A percentile compares a stretch with the other conserved stretches of the same genome.
Conservation (phyloP, 2,797 vertebrate genomes). For the Mus spretus region DNA sequence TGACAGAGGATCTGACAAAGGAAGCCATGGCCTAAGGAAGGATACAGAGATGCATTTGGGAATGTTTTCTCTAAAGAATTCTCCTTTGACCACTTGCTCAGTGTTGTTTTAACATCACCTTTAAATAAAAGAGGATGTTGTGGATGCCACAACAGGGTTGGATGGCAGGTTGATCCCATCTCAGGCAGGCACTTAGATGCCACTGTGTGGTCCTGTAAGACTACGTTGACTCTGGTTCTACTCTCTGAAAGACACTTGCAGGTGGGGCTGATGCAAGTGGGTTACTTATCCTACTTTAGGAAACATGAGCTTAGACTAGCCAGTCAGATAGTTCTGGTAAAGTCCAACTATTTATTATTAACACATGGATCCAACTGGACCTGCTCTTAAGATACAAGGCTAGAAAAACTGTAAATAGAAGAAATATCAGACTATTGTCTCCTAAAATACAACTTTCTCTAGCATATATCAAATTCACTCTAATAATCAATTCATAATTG, state of each 20-base stretch:
- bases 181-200: neutral
- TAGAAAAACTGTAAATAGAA: constrained; percentile 29
- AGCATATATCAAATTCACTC: neutral
- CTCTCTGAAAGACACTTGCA: neutral
- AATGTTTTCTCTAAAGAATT: constrained; percentile 50
- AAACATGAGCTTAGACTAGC: neutral
- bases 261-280: neutral
- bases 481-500: neutral
- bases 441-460: constrained; percentile 22
- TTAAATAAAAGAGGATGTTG: constrained; percentile 62
- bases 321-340: neutral
- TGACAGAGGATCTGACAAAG: neutral
- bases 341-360: neutral
- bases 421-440: neutral
- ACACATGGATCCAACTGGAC: neutral
- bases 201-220: neutral
- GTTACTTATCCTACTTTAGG: neutral
- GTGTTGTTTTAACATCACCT: constrained; percentile 51
- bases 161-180: neutral
- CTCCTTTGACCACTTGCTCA: constrained; percentile 50
- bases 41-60: neutral
- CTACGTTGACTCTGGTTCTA: neutral
- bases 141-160: neutral
- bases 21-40: neutral
- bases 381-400: neutral